Percentiles rank a stretch among this genome's conserved stretches.
Evolutionary conservation across 2,888 invertebrate genomes (phyloP).

Genomic region (Coleophora flavipennella): DNA sequence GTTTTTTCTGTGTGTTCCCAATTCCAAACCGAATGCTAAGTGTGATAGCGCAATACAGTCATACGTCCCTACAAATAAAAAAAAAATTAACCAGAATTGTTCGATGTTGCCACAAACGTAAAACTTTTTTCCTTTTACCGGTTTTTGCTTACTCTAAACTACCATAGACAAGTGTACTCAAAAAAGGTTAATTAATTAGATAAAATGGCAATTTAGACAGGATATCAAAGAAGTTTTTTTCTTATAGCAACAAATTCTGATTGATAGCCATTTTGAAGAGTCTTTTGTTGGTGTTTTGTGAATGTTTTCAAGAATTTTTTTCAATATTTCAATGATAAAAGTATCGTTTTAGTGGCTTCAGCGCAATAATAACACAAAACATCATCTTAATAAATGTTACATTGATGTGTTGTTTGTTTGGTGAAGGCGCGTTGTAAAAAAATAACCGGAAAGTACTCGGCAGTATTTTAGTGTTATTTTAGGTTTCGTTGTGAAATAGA

Average conservation of each 20-base stretch:
- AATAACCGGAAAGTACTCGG: constrained; percentile 59
- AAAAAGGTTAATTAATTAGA: constrained; percentile 34
- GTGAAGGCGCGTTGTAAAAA: constrained; percentile 50
- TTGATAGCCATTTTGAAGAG: constrained; percentile 73
- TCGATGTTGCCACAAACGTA: too few relatives aligned
- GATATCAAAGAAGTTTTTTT: constrained; percentile 62
- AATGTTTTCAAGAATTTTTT: constrained; percentile 66
- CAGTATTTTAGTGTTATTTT: constrained; percentile 42
- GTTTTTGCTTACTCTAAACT: background rate
- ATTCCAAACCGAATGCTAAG: too few relatives aligned
- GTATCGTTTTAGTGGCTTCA: constrained; percentile 24
- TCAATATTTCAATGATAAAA: constrained; percentile 40
- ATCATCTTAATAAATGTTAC: constrained; percentile 24
- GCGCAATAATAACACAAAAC: constrained; percentile 20
- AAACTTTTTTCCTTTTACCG: background rate
- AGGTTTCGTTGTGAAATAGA: constrained; percentile 26
- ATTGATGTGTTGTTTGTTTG: constrained; percentile 48
- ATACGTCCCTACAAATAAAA: too few relatives aligned
- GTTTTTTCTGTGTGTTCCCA: too few relatives aligned
- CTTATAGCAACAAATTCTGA: constrained; percentile 56
- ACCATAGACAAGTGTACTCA: constrained; percentile 37
- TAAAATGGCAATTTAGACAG: constrained; percentile 65
- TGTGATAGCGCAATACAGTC: too few relatives aligned
- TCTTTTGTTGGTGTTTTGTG: constrained; percentile 74
- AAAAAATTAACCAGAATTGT: too few relatives aligned